phyloP scores from a whole-genome alignment of 2,888 invertebrate species.

The Troilus luridus region DNA sequence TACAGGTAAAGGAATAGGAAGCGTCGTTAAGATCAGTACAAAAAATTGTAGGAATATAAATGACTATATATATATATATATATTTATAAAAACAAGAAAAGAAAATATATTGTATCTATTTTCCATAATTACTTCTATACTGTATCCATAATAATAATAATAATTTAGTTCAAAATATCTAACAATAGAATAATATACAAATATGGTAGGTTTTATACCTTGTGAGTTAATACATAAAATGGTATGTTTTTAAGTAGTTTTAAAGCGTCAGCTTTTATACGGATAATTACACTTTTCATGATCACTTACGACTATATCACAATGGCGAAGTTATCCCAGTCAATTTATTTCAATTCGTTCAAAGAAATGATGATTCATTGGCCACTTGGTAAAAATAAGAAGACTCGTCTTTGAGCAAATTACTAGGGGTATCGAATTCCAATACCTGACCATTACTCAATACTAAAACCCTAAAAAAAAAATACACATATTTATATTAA shows the following conservation, averaged over 20 bases:
- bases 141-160: not conserved
- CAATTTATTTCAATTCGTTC: not conserved
- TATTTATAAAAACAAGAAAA: no score
- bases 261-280: not conserved
- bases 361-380: conserved; percentile 56
- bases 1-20: not conserved
- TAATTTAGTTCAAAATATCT: not conserved
- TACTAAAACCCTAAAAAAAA: conserved; percentile 76
- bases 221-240: not conserved
- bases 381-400: conserved; percentile 78
- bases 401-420: conserved; percentile 75
- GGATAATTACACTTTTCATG: conserved; percentile 15
- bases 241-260: not conserved
- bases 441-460: conserved; percentile 80
- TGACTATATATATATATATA: not conserved
- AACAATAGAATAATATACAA: not conserved
- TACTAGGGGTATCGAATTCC: conserved; percentile 79
- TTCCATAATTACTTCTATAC: not conserved
- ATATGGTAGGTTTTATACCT: not conserved
- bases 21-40: not conserved
- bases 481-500: conserved; percentile 55
- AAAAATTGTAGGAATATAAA: not conserved
- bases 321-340: not conserved
- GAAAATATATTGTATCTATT: not conserved
- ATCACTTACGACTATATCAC: conserved; percentile 44